Base-by-base conservation (phyloP, 2,797 vertebrate species). In the Pseudochaenichthys georgianus region DNA sequence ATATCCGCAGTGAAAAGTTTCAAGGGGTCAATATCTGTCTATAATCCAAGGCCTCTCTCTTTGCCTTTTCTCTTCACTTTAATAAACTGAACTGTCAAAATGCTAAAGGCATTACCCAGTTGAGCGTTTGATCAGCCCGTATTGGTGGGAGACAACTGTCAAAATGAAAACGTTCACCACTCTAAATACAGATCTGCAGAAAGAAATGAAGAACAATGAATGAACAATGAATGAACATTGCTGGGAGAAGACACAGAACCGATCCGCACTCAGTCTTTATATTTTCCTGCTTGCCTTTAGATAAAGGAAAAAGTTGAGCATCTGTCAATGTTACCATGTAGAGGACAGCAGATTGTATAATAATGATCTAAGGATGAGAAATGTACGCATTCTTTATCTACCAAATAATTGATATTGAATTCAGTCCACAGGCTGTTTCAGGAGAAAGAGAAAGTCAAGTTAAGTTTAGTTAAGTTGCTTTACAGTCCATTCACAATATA, bases 1-100 rank as follows among this genome's bases (percentile, higher is more conserved):
- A 87, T 84, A 87, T 85, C 53, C 52, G 34, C 54, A 59, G 73
- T 87, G 77, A 89, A 89, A 78, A 71, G 61, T 85, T 84, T 67
- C 60, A 46, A 5, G 53, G 77, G 88, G 88, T 86, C 82, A 91
- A 83, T 80, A 88, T 85, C 78, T 54, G 15, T 47, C 41, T 34
- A n/a, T 77, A 84, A 84, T 78, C 75, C 77, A 71, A 52, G 71
- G 58, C 66, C 75, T 65, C 55, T 54, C 61, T 53, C 68, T 10
- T 78, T 61, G 2, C 68, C 75, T 46, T 70, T 85, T 78, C 62
- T 70, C 43, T 59, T 77, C 69, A 46, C 58, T 69, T 28, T 68
- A 28, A 85, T 62, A 68, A 75, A 66, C 64, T 73, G 5, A 74
- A 64, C 75, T 82, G 80, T 82, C 80, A 85, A 80, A 74, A 81